Conservation (phyloP, 64 coral and sea anemone species). For the Dendronephthya gigantea region DNA sequence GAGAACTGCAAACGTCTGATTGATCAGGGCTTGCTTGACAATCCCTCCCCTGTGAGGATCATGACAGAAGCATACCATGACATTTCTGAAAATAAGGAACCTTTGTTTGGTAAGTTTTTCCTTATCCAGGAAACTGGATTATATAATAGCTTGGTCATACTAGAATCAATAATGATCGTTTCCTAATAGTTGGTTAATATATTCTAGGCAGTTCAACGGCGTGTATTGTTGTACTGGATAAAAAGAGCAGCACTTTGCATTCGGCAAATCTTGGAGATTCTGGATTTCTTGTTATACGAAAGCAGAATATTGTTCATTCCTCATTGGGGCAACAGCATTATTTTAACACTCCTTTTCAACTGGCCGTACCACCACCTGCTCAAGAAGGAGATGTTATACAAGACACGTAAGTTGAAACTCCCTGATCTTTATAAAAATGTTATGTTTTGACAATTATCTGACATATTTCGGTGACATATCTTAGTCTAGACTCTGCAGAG, state of each 20-base stretch:
- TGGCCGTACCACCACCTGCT: conserved; percentile 86
- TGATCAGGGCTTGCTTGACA: conserved; percentile 50
- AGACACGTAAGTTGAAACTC: conserved; percentile 48
- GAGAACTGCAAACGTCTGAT: conserved; percentile 83
- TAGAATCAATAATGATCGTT: no score
- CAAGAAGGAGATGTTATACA: conserved; percentile 85
- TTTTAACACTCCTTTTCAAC: conserved; percentile 93
- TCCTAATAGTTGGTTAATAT: background rate
- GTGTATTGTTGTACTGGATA: conserved; percentile 85
- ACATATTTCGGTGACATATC: background rate
- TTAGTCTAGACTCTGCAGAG: conserved; percentile 79
- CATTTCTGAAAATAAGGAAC: conserved; percentile 79
- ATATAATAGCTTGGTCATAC: no score
- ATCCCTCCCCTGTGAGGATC: conserved; percentile 66
- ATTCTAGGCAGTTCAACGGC: conserved; percentile 74
- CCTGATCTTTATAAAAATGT: background rate
- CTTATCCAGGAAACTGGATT: no score
- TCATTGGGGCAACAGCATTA: conserved; percentile 94
- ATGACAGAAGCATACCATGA: conserved; percentile 70
- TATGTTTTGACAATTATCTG: background rate
- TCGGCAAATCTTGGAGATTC: conserved; percentile 94
- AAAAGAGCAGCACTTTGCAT: conserved; percentile 77
- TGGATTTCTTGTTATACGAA: conserved; percentile 74
- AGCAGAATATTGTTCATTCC: conserved; percentile 72
- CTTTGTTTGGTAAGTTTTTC: conserved; percentile 68